Evolutionary conservation across 2,113 vertebrate species (phyloP), one percentile per base, ranked within the genome.

Genomic region (Scortum barcoo): DNA sequence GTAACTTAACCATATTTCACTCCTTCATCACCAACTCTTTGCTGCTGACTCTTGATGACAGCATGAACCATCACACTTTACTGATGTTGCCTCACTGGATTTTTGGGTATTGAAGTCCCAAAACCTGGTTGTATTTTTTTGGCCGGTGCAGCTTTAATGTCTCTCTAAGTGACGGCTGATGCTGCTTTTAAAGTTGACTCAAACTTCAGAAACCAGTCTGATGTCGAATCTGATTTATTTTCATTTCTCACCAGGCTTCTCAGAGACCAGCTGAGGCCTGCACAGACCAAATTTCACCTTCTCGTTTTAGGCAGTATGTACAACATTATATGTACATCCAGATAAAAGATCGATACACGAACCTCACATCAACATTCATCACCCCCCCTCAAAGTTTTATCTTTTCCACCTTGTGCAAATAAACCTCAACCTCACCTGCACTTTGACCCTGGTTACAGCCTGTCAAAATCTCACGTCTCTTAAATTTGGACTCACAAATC

Each of bases 211-310:
- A 84, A 63, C 82, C 81, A 68, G 84, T 72, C 86, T 86, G 84
- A 72, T 17, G 22, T 66, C n/a, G 12, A 48, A 61, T 38, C 46
- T 22, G n/a, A 24, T 28, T 28, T 7, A 16, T 57, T 10, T 24
- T 46, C 44, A 79, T 66, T 73, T 50, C 12, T 73, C 76, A 57
- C 3, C 66, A 77, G 77, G 89, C 72, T 65, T 20, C 86, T 92
- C 90, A 93, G 89, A 90, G 78, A 90, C 92, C 93, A 85, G 89
- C 92, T 92, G 92, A 92, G 85, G 40, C 75, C 80, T 71, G 56
- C 40, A 16, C 13, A 2, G 11, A 67, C 69, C 83, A 74, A 9
- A 38, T 44, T 76, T 61, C 54, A 62, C 33, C 40, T 28, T 24
- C 65, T 54, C 42, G 1, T 7, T 76, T 24, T 16, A 16, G 51